Base-by-base conservation (phyloP, 53 echinoderm and acorn worm genomes). In the Zoroaster sp. region DNA sequence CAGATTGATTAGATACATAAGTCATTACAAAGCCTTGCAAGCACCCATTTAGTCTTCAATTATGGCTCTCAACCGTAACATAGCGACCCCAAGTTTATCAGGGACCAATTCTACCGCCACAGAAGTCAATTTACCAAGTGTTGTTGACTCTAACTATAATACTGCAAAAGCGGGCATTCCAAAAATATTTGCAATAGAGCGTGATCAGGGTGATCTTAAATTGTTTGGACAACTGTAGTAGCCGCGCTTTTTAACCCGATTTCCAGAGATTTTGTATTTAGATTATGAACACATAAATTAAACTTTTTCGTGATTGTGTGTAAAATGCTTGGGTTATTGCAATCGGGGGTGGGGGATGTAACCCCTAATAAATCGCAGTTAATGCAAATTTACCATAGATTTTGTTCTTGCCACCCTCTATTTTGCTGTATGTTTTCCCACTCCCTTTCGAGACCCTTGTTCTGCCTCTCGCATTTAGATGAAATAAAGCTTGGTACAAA, bases 41-140 rank as follows among this genome's bases (percentile, higher is more conserved):
- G 63, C 37, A 31, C 18, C 20, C 13, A 66, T 68, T 82, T 68
- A 31, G 66, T 33, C 9, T 30, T 66, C 44, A 66, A 82, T 82
- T 68, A 40, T 66, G 33, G 28, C 82, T 17, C 66, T 82, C 68
- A 39, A 40, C 28, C 18, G 82, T 68, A 67, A 3, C 82, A 66
- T 34, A 43, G 82, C 44, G 30, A 82, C 45, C 1, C 45, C 5
- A 8, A 34, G 41, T 82, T 68, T 82, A 82, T 82, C 82, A 23
- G 25, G 42, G 28, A 28, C 15, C 82, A 82, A 82, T 82, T 68
- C 32, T 66, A 66, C 74, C 82, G 43, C 82, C 66, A 66, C 82
- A 82, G 68, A 82, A 82, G 82, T 82, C 82, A 66, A 82, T 67
- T 68, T 82, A 67, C 40, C 82, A 66, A 68, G 66, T 82, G 41